These are phyloP conservation scores for Archips xylosteana DNA, from an alignment of 2,888 invertebrate species.

Conservation along the genomic window DNA sequence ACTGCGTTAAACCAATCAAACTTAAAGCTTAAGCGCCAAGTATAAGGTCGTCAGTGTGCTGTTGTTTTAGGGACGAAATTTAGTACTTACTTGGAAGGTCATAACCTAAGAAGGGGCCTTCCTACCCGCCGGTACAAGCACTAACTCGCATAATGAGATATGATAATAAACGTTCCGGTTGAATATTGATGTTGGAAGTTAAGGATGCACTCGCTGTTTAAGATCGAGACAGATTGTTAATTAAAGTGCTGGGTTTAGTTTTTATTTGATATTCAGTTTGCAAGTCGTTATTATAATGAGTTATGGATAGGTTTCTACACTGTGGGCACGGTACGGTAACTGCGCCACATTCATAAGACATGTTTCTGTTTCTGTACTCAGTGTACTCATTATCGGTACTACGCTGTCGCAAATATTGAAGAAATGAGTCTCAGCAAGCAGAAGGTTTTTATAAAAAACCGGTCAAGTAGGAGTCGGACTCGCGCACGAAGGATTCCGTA, in stretches of 20 bases:
- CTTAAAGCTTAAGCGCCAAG: conserved; percentile 50
- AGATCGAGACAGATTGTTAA: conserved; percentile 57
- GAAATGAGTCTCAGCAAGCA: too few species aligned
- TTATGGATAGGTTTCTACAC: too few species aligned
- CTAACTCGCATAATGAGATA: conserved; percentile 86
- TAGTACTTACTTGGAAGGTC: conserved; percentile 71
- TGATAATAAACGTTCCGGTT: conserved; percentile 83
- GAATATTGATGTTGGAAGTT: conserved; percentile 84
- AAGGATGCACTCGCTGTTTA: conserved; percentile 79
- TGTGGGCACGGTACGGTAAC: too few species aligned
- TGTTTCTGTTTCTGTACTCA: too few species aligned
- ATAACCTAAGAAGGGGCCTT: conserved; percentile 77
- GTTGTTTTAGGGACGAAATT: conserved; percentile 60
- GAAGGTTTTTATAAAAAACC: too few species aligned
- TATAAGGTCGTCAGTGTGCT: conserved; percentile 52
- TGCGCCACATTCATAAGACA: too few species aligned
- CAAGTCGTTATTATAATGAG: neutral
- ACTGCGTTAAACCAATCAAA: conserved; percentile 53
- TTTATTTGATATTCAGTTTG: neutral
- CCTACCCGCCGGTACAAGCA: conserved; percentile 73
- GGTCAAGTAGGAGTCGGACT: too few species aligned
- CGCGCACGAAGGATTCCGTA: too few species aligned
- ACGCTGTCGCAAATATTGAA: too few species aligned
- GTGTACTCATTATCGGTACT: too few species aligned
- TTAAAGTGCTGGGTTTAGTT: conserved; percentile 43